These are phyloP conservation scores for Lagria hirta DNA, from an alignment of 2,888 invertebrate genomes.

Conservation along the genomic window DNA sequence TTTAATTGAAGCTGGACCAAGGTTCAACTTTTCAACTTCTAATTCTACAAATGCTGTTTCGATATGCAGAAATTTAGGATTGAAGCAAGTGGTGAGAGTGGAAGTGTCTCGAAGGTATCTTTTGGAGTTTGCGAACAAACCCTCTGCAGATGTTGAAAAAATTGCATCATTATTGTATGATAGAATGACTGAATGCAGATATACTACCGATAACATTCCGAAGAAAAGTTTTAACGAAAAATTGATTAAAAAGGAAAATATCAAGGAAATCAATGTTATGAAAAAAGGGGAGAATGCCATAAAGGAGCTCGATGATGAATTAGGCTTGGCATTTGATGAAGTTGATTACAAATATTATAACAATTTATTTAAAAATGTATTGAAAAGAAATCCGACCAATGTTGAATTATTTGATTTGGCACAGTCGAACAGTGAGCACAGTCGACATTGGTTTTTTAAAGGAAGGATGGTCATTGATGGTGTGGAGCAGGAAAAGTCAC, in stretches of 20 bases:
- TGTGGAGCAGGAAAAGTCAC: slow-evolving; percentile 71
- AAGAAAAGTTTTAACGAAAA: slow-evolving; percentile 68
- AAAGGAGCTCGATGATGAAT: slow-evolving; percentile 64
- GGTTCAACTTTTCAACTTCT: slow-evolving; percentile 93
- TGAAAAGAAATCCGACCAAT: slow-evolving; percentile 91
- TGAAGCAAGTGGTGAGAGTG: slow-evolving; percentile 73
- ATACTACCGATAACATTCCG: slow-evolving; percentile 66
- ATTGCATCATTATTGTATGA: slow-evolving; percentile 75
- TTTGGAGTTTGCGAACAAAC: slow-evolving; percentile 56
- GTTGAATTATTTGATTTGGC: slow-evolving; percentile 98
- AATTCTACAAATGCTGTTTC: slow-evolving; percentile 96
- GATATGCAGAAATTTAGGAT: slow-evolving; percentile 83
- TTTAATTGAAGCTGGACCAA: slow-evolving; percentile 87
- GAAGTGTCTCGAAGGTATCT: slow-evolving; percentile 82
- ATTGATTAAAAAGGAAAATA: slow-evolving; percentile 66
- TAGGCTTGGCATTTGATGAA: slow-evolving; percentile 86
- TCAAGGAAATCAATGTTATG: slow-evolving; percentile 83
- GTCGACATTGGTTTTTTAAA: slow-evolving; percentile 98
- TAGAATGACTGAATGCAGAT: slow-evolving; percentile 91
- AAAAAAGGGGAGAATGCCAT: slow-evolving; percentile 76
- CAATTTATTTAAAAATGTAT: slow-evolving; percentile 76
- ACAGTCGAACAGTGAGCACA: slow-evolving; percentile 98
- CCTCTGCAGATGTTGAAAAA: slow-evolving; percentile 54
- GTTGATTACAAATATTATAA: slow-evolving; percentile 92
- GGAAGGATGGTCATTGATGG: slow-evolving; percentile 86